These are phyloP conservation scores for Drosophila macrospina DNA, from an alignment of 2,888 invertebrate genomes.

Conservation along the genomic window DNA sequence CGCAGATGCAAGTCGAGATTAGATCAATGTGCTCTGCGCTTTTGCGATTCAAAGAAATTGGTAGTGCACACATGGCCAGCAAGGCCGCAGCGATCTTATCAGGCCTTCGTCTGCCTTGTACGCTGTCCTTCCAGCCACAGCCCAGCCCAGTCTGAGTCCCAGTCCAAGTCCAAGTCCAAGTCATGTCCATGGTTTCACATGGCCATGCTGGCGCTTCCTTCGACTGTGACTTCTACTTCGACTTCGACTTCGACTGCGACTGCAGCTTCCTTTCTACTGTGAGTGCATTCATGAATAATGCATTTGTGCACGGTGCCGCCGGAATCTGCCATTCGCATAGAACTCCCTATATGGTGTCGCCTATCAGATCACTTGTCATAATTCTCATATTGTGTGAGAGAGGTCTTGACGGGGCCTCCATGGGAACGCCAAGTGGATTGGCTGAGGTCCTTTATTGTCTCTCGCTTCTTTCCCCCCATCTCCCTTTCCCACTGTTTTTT, in stretches of 20 bases:
- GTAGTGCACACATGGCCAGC: conserved; percentile 71
- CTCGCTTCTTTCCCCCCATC: conserved; percentile 2
- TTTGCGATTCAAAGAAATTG: conserved; percentile 77
- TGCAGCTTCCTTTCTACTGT: conserved; percentile 35
- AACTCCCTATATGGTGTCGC: conserved; percentile 77
- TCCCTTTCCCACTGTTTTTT: conserved; percentile 11
- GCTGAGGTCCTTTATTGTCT: conserved; percentile 37
- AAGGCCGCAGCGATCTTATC: conserved; percentile 61
- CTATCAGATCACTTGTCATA: conserved; percentile 82
- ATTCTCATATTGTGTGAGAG: conserved; percentile 76
- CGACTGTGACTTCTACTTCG: not conserved
- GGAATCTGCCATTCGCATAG: conserved; percentile 76
- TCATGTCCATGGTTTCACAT: conserved; percentile 48
- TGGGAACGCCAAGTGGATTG: conserved; percentile 65
- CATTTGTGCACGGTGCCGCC: conserved; percentile 56
- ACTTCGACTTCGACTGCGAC: not conserved
- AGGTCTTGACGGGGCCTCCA: conserved; percentile 37
- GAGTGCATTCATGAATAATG: conserved; percentile 73
- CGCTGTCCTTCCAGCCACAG: conserved; percentile 11
- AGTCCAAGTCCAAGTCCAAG: conserved; percentile 1
- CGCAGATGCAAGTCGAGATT: conserved; percentile 74
- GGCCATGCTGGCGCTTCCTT: conserved; percentile 70
- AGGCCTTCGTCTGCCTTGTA: conserved; percentile 26
- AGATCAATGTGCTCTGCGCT: conserved; percentile 66
- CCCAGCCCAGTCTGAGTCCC: not conserved